phyloP scores from a whole-genome alignment of 2,113 vertebrate genomes.

The Ciconia boyciana region DNA sequence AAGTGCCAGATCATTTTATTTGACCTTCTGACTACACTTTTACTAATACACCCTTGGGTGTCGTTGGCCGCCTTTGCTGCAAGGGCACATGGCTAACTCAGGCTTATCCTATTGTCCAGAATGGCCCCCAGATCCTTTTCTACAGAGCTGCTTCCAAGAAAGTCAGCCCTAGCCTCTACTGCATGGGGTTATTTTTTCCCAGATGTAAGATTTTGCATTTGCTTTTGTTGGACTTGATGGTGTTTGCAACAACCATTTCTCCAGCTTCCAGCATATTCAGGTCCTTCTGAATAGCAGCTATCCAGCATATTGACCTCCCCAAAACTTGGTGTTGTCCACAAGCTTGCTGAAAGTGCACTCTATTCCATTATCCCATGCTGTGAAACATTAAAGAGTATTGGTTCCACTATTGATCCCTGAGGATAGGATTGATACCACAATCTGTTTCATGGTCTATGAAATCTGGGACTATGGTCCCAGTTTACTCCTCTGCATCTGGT shows the following conservation, averaged over 20 bases:
- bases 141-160: background rate
- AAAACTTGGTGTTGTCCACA: background rate
- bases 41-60: background rate
- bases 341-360: background rate
- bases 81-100: background rate
- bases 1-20: background rate
- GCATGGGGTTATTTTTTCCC: background rate
- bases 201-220: background rate
- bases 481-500: background rate
- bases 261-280: background rate
- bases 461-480: background rate
- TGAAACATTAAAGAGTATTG: background rate
- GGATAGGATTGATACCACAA: background rate
- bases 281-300: background rate
- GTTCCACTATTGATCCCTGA: background rate
- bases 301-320: background rate
- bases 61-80: background rate
- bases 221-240: background rate
- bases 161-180: background rate
- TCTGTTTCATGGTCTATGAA: background rate
- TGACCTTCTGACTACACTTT: background rate
- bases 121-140: background rate
- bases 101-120: background rate
- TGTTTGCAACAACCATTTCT: background rate
- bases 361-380: background rate